A percentile compares a stretch with the other conserved stretches of the same genome.
These are phyloP conservation scores for Zaprionus ornatus DNA, from an alignment of 1,140 invertebrate genomes.

Conservation along the genomic window DNA sequence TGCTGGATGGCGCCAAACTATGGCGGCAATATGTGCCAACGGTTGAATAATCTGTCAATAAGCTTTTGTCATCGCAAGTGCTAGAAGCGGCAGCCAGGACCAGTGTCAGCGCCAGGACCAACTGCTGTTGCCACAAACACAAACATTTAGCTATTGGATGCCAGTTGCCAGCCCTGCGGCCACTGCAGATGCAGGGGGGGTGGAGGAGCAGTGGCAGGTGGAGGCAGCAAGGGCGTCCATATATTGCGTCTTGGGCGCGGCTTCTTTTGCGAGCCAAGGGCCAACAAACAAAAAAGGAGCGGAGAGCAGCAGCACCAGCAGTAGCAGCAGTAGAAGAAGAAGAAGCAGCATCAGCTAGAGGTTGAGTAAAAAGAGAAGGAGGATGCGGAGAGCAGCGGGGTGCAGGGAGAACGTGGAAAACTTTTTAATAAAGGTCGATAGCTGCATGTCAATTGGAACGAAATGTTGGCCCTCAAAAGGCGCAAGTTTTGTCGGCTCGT, in stretches of 20 bases:
- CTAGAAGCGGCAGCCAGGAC: not conserved
- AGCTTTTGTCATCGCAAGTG: constrained; percentile 73
- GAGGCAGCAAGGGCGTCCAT: constrained; percentile 34
- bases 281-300: constrained; percentile 28
- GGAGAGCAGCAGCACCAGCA: no score
- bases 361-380: not conserved
- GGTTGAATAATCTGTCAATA: constrained; percentile 82
- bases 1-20: constrained; percentile 67
- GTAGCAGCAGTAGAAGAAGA: not conserved
- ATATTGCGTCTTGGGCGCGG: constrained; percentile 74
- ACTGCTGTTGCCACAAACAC: constrained; percentile 64
- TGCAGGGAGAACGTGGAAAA: constrained; percentile 48
- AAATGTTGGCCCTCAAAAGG: constrained; percentile 36
- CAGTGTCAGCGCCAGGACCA: constrained; percentile 4
- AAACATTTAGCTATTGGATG: constrained; percentile 78
- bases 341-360: not conserved
- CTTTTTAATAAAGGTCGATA: constrained; percentile 82
- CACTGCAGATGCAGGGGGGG: constrained; percentile 11
- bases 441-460: constrained; percentile 76
- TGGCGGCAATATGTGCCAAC: constrained; percentile 80
- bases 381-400: not conserved
- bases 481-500: constrained; percentile 40
- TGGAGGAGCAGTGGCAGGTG: not conserved
- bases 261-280: constrained; percentile 48
- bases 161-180: constrained; percentile 32